A percentile compares a stretch with the other conserved stretches of the same genome.
phyloP scores from a whole-genome alignment of 2,113 vertebrate species.

The Eupsittula cactorum region DNA sequence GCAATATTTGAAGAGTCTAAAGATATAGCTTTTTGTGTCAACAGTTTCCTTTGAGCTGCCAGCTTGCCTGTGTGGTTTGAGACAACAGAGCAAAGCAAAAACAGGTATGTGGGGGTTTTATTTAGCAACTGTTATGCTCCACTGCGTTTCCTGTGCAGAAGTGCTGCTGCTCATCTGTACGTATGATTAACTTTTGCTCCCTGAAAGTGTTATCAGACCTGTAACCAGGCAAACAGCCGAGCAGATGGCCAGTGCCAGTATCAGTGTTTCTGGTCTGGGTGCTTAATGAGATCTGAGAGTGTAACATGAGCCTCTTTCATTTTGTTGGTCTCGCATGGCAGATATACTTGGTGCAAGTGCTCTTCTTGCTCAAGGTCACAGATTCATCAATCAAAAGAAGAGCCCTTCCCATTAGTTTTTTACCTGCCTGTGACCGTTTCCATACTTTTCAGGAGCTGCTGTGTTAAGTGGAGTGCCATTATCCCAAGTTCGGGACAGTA shows the following conservation, averaged over 20 bases:
- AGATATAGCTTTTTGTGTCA: not conserved
- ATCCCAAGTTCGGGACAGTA: not conserved
- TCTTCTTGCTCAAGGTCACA: slow-evolving; percentile 56
- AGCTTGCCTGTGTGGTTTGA: slow-evolving; percentile 1
- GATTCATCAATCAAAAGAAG: slow-evolving; percentile 52
- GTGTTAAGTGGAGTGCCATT: not conserved
- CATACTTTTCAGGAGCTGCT: not conserved
- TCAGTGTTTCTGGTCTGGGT: slow-evolving; percentile 45
- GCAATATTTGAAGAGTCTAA: not conserved
- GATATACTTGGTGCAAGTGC: slow-evolving; percentile 35
- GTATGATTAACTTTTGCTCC: slow-evolving; percentile 49
- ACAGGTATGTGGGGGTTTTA: not conserved
- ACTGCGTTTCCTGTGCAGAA: slow-evolving; percentile 56
- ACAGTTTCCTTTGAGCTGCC: not conserved
- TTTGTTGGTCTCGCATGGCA: slow-evolving; percentile 47
- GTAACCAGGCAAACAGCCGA: slow-evolving; percentile 55
- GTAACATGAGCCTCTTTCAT: slow-evolving; percentile 53
- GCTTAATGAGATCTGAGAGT: slow-evolving; percentile 64
- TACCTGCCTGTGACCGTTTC: slow-evolving; percentile 4
- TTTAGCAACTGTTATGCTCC: slow-evolving; percentile 35
- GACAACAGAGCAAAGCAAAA: slow-evolving; percentile 19
- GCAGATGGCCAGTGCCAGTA: slow-evolving; percentile 55
- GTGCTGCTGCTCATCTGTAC: slow-evolving; percentile 24
- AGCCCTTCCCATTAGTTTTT: slow-evolving; percentile 42
- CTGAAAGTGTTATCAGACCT: slow-evolving; percentile 49